Conservation (phyloP, 2,888 invertebrate genomes). For the Teleogryllus oceanicus region DNA sequence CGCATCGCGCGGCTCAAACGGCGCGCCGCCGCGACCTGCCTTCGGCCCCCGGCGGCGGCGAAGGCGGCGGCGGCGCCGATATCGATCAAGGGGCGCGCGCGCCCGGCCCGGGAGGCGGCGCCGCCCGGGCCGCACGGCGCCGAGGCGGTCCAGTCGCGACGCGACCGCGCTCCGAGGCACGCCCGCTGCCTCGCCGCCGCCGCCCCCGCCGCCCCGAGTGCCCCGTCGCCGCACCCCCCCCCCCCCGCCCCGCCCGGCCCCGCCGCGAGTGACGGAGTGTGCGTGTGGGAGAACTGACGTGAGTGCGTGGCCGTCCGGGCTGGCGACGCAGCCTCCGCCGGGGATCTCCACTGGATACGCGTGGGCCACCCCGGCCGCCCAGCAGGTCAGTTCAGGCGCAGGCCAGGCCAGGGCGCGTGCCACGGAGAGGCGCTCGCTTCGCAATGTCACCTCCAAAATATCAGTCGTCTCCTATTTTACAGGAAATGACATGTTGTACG, state of each 20-base stretch:
- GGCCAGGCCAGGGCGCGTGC: too few relatives aligned
- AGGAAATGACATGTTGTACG: too few relatives aligned
- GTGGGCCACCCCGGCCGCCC: too few relatives aligned
- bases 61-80: not conserved
- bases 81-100: not conserved
- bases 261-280: not conserved
- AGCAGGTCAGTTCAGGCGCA: too few relatives aligned
- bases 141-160: not conserved
- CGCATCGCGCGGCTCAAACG: not conserved
- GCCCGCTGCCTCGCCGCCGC: not conserved
- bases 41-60: constrained; percentile 3
- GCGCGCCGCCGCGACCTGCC: not conserved
- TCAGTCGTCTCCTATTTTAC: too few relatives aligned
- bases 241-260: not conserved
- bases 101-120: not conserved
- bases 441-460: too few relatives aligned
- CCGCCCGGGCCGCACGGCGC: not conserved
- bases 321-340: too few relatives aligned
- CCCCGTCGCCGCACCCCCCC: not conserved
- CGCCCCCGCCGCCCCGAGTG: not conserved
- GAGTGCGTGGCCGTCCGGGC: too few relatives aligned
- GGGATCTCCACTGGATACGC: too few relatives aligned
- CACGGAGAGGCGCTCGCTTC: too few relatives aligned
- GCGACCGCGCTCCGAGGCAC: not conserved
- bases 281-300: too few relatives aligned